Conservation (phyloP, 2,888 invertebrate species). For the Gonocerus acuteangulatus region DNA sequence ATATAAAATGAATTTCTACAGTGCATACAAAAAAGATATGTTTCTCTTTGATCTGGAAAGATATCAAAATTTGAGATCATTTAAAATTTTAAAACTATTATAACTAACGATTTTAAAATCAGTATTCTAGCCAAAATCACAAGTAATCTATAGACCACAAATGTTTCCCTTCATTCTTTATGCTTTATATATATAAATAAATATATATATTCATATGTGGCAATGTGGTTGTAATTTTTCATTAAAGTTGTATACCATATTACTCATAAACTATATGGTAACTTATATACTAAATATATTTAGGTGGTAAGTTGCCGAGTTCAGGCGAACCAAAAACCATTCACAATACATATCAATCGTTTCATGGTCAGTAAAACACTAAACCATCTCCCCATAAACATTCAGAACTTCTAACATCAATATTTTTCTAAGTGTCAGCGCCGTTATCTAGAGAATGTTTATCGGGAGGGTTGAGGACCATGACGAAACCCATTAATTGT, state of each 20-base stretch:
- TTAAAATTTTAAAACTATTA: too few relatives aligned
- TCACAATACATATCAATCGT: conserved; percentile 34
- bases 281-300: conserved; percentile 13
- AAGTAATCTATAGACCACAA: neutral
- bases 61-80: too few relatives aligned
- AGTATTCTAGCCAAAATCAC: neutral
- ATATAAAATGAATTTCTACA: conserved; percentile 6
- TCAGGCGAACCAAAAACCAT: conserved; percentile 34
- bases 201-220: neutral
- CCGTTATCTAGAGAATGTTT: conserved; percentile 30
- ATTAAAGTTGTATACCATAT: conserved; percentile 7
- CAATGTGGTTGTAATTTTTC: conserved; percentile 18
- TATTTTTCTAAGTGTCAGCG: conserved; percentile 33
- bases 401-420: conserved; percentile 12
- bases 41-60: too few relatives aligned
- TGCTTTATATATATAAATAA: conserved; percentile 1
- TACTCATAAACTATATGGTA: conserved; percentile 7
- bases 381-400: conserved; percentile 20
- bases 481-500: conserved; percentile 10
- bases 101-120: too few relatives aligned
- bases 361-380: neutral
- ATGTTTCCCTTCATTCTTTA: conserved; percentile 5
- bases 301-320: conserved; percentile 32
- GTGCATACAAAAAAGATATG: too few relatives aligned
- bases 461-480: conserved; percentile 8